Base-by-base conservation (phyloP, 2,113 vertebrate genomes). In the Cnemophilus loriae region DNA sequence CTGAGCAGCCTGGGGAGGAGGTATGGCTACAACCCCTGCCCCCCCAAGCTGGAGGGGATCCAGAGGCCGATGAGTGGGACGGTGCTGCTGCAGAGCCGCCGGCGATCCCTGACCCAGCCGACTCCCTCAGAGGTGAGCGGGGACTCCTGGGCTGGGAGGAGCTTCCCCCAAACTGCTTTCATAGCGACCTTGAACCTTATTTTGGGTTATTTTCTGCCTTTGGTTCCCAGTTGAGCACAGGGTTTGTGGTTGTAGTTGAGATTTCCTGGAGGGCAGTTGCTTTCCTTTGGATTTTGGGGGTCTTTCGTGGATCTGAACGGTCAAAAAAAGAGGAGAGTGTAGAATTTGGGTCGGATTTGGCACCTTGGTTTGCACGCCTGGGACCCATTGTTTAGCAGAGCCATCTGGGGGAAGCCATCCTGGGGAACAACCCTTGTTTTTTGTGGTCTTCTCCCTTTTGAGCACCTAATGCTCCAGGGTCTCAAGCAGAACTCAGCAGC, bases 21-120 rank as follows among this genome's bases (percentile, higher is more conserved):
- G 56, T 98, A 97, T 0, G 98, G 98, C 27, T 98, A 98, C 89
- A 98, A 98, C 67, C 98, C 98, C 1, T 96, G 96, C 22, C 98
- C 97, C 0, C n/a, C 96, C 24, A 97, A 97, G 4, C 85, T 93
- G 49, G 97, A 97, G 37, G 98, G 95, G 16, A 64, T 98, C 96
- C 96, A 95, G 10, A 68, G 98, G 26, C 98, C 98, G 0, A 2
- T 92, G 6, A 98, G 97, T 41, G 98, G 98, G 65, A 97, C 97
- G 0, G 84, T 79, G 8, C 79, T 97, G 95, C 98, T 97, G 50
- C 98, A 98, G 90, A 97, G 55, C 92, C 67, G 96, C 6, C 93
- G 97, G 11, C 97, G 96, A 0, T 16, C 93, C 2, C 84, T 90
- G 4, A 16, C 78, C 11, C 52, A 41, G 0, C 96, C 82, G 39